Evolutionary conservation across 2,113 vertebrate genomes (phyloP).

Genomic region (Chaetops frenatus): DNA sequence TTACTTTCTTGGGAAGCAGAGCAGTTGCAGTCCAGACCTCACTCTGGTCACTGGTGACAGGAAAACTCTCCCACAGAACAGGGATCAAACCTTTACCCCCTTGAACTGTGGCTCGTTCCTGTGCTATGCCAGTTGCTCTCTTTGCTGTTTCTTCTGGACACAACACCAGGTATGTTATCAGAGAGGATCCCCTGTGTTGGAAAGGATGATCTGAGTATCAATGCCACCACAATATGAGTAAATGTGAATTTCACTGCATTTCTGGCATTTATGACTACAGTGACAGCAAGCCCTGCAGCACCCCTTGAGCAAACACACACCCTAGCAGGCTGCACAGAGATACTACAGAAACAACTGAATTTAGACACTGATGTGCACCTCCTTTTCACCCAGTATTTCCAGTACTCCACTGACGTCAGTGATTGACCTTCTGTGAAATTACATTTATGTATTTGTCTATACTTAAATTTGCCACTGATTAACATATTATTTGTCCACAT

Average conservation of each 20-base stretch:
- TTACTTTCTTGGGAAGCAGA: neutral
- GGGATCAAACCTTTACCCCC: neutral
- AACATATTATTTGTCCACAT: neutral
- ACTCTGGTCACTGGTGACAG: neutral
- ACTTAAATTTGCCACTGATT: neutral
- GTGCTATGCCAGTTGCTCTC: neutral
- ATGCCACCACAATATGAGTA: neutral
- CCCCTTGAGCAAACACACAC: neutral
- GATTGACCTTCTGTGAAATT: neutral
- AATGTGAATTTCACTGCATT: neutral
- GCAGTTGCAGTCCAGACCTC: neutral
- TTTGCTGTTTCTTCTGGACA: neutral
- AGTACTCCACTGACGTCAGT: neutral
- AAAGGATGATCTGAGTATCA: neutral
- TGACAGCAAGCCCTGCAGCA: neutral
- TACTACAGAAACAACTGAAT: neutral
- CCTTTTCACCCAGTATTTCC: neutral
- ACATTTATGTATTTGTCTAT: neutral
- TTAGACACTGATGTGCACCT: neutral
- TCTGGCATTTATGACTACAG: neutral
- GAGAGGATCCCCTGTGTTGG: neutral
- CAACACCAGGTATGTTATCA: neutral
- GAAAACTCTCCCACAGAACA: neutral
- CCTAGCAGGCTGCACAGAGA: neutral
- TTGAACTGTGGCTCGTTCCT: neutral